Evolutionary conservation across 2,888 invertebrate genomes (phyloP).

Genomic region (Dorcus hopei): DNA sequence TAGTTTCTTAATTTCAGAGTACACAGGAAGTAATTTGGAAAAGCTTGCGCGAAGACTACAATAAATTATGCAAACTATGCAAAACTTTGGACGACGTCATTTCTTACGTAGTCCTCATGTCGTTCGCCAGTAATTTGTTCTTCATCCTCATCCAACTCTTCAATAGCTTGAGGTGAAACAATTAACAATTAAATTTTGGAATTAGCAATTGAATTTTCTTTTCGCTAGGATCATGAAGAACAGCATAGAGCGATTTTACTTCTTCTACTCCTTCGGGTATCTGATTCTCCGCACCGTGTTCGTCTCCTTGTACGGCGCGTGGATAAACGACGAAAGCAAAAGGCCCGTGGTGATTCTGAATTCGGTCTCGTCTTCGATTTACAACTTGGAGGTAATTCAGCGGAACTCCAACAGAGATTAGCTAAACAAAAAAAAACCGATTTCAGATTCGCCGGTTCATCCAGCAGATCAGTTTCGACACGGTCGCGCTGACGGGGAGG

Average conservation of each 20-base stretch:
- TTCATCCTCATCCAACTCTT: constrained; percentile 71
- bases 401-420: no score
- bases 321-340: constrained; percentile 41
- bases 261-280: constrained; percentile 43
- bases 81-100: constrained; percentile 59
- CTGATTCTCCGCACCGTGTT: constrained; percentile 35
- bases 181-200: no score
- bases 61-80: constrained; percentile 60
- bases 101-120: constrained; percentile 63
- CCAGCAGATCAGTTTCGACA: constrained; percentile 41
- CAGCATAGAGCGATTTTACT: constrained; percentile 33
- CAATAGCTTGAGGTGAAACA: constrained; percentile 54
- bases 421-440: background rate
- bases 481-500: constrained; percentile 42
- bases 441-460: constrained; percentile 41
- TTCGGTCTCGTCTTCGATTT: constrained; percentile 61
- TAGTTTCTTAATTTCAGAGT: background rate
- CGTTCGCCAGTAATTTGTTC: constrained; percentile 67
- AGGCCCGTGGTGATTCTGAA: constrained; percentile 52
- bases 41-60: constrained; percentile 62
- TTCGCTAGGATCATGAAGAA: constrained; percentile 13
- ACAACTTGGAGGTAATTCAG: constrained; percentile 45
- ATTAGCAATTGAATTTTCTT: no score
- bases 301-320: constrained; percentile 40
- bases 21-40: constrained; percentile 54